Evolutionary conservation across 2,797 vertebrate species (phyloP), one percentile per base, ranked within the genome.

Genomic region (Amblyopsis hoosieri): DNA sequence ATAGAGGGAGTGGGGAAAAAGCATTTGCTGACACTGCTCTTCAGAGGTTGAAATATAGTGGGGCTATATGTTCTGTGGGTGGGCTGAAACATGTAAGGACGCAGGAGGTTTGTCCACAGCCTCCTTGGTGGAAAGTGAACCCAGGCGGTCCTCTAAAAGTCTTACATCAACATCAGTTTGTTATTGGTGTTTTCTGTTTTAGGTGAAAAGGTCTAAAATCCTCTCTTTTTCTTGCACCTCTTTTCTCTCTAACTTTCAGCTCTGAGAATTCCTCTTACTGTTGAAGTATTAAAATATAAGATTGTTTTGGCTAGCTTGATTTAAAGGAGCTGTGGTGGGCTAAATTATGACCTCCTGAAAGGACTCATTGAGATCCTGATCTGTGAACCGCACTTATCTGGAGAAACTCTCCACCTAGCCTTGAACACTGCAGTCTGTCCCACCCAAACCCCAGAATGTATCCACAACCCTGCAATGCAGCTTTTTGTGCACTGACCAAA

Each of bases 171-270:
- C 85, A 85, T 65, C 60, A 81, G 75, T 67, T 79, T 83, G 80
- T 85, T 86, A 83, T 86, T 88, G 83, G 85, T 87, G 85, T 85
- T 62, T 70, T 82, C 80, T 87, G 83, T 87, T 89, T 89, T 85
- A 86, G 84, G 85, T 80, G 79, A 81, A 65, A 72, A 64, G 57
- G 56, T 33, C 52, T 57, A 63, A 49, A 31, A 52, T 57, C 66
- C 62, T 45, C 15, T 60, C 8, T 64, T 12, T 54, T 23, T 23
- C 19, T 23, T 23, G 19, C 19, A 23, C 19, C 10, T 52, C 15
- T 52, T 45, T 45, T 60, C 45, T 49, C 31, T 17, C 62, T 57
- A 63, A 29, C 58, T 58, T 45, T n/a, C 31, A 10, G 33, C 0
- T 62, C 45, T 62, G 19, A 15, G 11, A 15, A 10, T 45, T 8